phyloP scores from a whole-genome alignment of 2,888 invertebrate species.

The Pollenia labialis region DNA sequence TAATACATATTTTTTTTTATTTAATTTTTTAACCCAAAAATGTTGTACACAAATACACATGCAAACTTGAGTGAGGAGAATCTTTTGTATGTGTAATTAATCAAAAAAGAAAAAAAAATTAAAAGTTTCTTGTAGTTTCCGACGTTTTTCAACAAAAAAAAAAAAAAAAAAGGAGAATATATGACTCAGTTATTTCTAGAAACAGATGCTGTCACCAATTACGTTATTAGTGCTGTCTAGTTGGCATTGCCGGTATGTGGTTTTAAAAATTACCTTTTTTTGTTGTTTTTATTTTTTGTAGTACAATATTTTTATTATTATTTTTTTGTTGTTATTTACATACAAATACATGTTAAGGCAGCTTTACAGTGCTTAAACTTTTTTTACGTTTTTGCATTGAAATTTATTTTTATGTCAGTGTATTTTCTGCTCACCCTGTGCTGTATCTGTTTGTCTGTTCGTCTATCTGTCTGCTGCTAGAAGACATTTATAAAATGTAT shows the following conservation, averaged over 20 bases:
- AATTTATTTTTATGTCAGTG: conserved; percentile 34
- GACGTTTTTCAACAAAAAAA: not conserved
- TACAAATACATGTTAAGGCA: not conserved
- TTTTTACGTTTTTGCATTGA: conserved; percentile 31
- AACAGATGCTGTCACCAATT: conserved; percentile 67
- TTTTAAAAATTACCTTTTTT: conserved; percentile 44
- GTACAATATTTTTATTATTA: conserved; percentile 5
- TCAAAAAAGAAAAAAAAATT: conserved; percentile 37
- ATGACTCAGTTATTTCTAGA: conserved; percentile 39
- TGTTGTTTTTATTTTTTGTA: not conserved
- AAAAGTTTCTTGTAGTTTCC: conserved; percentile 12
- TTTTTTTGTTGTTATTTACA: not conserved
- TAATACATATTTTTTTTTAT: not conserved
- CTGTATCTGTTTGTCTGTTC: not conserved
- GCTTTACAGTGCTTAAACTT: conserved; percentile 21
- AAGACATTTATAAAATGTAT: not conserved
- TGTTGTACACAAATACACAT: not conserved
- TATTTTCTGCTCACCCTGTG: not conserved
- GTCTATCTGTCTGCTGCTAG: not conserved
- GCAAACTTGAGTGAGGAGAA: not conserved
- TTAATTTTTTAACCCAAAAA: not conserved
- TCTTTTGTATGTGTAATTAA: conserved; percentile 44
- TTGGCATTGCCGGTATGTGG: conserved; percentile 43
- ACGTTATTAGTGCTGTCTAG: conserved; percentile 62
- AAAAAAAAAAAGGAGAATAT: conserved; percentile 3